Percentiles rank a stretch among this genome's conserved stretches.
Conservation (phyloP, 2,797 vertebrate genomes). For the Dipus sagitta region DNA sequence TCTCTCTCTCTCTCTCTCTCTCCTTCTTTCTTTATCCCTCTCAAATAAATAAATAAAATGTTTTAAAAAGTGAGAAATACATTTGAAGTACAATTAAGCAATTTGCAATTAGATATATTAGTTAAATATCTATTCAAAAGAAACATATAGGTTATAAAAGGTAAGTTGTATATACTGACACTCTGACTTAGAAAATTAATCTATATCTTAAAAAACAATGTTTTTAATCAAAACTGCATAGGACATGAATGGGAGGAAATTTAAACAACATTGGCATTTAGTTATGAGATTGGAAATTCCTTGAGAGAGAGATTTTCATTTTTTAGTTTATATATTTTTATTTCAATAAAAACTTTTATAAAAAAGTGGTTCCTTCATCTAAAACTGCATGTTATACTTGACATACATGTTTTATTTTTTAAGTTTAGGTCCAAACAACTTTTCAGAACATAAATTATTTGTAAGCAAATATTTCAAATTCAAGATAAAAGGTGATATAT, state of each 20-base stretch:
- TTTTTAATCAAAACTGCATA: conserved; percentile 1
- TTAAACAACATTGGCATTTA: conserved; percentile 39
- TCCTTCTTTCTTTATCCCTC: too few species aligned
- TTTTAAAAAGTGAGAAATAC: background rate
- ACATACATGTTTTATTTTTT: background rate
- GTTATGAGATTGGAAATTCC: background rate
- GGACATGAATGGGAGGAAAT: conserved; percentile 5
- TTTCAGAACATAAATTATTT: conserved; percentile 49
- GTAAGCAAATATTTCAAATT: conserved; percentile 58
- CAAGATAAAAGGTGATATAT: conserved; percentile 38
- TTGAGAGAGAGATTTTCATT: background rate
- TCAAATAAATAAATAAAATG: too few species aligned
- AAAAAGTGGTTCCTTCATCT: conserved; percentile 42
- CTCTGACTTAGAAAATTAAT: background rate
- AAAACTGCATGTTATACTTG: conserved; percentile 44
- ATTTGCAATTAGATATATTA: conserved; percentile 29
- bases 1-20: too few species aligned
- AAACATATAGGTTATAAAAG: conserved; percentile 46
- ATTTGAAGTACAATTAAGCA: conserved; percentile 34
- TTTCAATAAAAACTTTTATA: conserved; percentile 27
- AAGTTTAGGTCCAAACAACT: background rate
- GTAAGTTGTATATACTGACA: background rate
- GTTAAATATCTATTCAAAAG: conserved; percentile 37
- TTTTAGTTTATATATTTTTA: conserved; percentile 47
- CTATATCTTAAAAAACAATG: background rate